Evolutionary conservation across 2,888 invertebrate species (phyloP), one percentile per base, ranked within the genome.

Genomic region (Orthosia cruda): DNA sequence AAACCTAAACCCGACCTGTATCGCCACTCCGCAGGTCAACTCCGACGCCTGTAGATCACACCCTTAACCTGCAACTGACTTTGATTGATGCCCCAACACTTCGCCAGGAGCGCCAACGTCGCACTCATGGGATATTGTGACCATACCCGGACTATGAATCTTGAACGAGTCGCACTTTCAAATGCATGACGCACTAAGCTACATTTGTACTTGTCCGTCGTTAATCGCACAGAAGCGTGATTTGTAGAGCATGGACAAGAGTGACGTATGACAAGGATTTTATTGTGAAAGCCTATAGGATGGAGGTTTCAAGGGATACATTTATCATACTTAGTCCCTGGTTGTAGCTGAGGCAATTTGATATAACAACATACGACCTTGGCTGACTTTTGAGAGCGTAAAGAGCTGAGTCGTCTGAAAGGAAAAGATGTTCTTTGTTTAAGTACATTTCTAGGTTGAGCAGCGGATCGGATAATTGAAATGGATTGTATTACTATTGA

Each of bases 51-150:
- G 74, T 89, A 52, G 82, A 71, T 85, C 75, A 57, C 55, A 40
- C 85, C 84, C 82, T 82, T 81, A 85, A 89, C 90, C 91, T 94
- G 94, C 77, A 79, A 45, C 67, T 92, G 94, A 94, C 94, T 90
- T 88, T 94, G 95, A 95, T 94, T 90, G 94, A 95, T 94, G 91
- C 71, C 80, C 83, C 83, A 83, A 75, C 87, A 84, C 86, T 80
- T 81, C 79, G 79, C 71, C 65, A 83, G 81, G 71, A 81, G 80
- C 81, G 84, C 83, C 83, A 87, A 75, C 85, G 85, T 85, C 85
- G 74, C 87, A 83, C 90, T 81, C 74, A 77, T 84, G 81, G 84
- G 84, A 87, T 84, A 86, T 78, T 83, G 84, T 81, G 77, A 78
- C 80, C 79, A 82, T 70, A 65, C 74, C 70, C 65, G 49, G 54